These are phyloP conservation scores for Synodontis membranacea DNA, from an alignment of 2,113 vertebrate genomes.

Conservation along the genomic window DNA sequence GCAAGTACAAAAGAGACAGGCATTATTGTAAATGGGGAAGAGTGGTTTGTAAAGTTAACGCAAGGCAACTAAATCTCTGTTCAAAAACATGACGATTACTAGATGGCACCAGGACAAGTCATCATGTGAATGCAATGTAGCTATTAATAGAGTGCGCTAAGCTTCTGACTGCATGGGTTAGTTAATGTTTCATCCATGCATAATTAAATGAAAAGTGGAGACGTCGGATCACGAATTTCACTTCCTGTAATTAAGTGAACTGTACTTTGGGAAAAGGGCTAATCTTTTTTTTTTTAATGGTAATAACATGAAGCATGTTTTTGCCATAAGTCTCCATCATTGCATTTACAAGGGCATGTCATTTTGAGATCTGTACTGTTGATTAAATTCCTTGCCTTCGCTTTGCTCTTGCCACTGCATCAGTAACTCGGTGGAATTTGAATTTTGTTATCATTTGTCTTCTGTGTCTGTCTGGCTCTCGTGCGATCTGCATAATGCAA, in stretches of 20 bases:
- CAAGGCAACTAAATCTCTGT: not conserved
- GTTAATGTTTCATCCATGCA: conserved; percentile 18
- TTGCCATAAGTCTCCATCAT: conserved; percentile 46
- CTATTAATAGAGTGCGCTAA: conserved; percentile 62
- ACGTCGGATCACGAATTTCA: not conserved
- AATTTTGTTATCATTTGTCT: conserved; percentile 57
- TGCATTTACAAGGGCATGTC: conserved; percentile 42
- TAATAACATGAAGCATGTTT: not conserved
- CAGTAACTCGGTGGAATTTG: conserved; percentile 61
- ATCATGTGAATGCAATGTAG: conserved; percentile 45
- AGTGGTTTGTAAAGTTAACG: not conserved
- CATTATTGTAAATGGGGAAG: not conserved
- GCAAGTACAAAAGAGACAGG: not conserved
- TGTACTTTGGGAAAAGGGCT: not conserved
- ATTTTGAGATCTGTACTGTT: conserved; percentile 60
- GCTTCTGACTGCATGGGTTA: not conserved
- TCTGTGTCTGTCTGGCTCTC: conserved; percentile 42
- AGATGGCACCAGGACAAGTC: not conserved
- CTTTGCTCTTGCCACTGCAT: conserved; percentile 58
- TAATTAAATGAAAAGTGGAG: not conserved
- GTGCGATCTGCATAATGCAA: conserved; percentile 44
- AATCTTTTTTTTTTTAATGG: not conserved
- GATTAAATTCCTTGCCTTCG: conserved; percentile 63
- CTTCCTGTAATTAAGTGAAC: not conserved
- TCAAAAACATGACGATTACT: not conserved